Percentiles rank a stretch among this genome's conserved stretches.
Evolutionary conservation across 2,888 invertebrate species (phyloP).

Genomic region (Pegoplata infirma): DNA sequence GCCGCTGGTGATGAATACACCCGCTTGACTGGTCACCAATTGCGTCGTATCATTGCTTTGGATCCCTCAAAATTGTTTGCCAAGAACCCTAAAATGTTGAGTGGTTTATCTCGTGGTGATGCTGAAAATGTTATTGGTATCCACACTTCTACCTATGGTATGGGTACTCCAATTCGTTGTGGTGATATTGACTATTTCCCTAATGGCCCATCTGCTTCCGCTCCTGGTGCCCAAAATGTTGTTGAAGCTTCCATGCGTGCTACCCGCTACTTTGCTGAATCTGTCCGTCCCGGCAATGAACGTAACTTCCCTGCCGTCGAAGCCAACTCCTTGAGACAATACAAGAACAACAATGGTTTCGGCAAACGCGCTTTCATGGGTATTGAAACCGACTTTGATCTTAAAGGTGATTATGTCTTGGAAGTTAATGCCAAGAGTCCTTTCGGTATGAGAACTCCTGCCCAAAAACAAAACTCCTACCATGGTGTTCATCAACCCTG

Average conservation of each 20-base stretch:
- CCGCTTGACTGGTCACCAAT: constrained; percentile 70
- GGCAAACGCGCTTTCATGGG: constrained; percentile 75
- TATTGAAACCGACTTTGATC: constrained; percentile 68
- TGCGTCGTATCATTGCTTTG: constrained; percentile 75
- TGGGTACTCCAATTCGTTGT: constrained; percentile 67
- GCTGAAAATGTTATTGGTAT: constrained; percentile 76
- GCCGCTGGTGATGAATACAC: constrained; percentile 71
- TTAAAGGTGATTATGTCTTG: constrained; percentile 73
- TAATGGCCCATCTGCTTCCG: constrained; percentile 69
- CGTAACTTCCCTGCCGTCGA: constrained; percentile 73
- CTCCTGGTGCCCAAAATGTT: constrained; percentile 72
- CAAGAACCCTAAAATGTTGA: constrained; percentile 66
- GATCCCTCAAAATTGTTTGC: constrained; percentile 71
- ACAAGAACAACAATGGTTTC: constrained; percentile 71
- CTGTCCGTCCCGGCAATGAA: constrained; percentile 73
- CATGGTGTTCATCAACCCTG: constrained; percentile 24
- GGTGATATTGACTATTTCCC: constrained; percentile 76
- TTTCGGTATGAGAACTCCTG: constrained; percentile 71
- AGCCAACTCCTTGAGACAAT: constrained; percentile 72
- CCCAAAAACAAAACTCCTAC: constrained; percentile 65
- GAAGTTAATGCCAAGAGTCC: constrained; percentile 73
- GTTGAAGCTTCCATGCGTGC: constrained; percentile 72
- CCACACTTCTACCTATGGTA: constrained; percentile 72
- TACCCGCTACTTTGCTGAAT: constrained; percentile 74
- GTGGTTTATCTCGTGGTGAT: constrained; percentile 72